Evolutionary conservation across 2,888 invertebrate genomes (phyloP).

Genomic region (Plagodis pulveraria): DNA sequence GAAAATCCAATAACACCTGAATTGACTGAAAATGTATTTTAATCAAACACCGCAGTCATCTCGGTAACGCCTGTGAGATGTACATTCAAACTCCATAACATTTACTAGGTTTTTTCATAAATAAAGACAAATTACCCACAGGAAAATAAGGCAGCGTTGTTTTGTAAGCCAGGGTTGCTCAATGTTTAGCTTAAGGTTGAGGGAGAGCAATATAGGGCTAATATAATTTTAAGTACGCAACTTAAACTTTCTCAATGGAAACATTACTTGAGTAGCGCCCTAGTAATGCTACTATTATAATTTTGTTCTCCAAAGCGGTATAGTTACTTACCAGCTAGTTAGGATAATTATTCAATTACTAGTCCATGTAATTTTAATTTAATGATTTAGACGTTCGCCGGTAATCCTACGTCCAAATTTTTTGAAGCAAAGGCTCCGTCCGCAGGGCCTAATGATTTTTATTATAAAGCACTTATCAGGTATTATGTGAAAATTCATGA

Average conservation of each 20-base stretch:
- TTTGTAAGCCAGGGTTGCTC: conserved; percentile 71
- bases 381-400: conserved; percentile 75
- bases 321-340: conserved; percentile 82
- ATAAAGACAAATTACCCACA: conserved; percentile 23
- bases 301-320: conserved; percentile 81
- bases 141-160: conserved; percentile 27
- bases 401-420: conserved; percentile 42
- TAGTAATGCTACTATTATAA: conserved; percentile 56
- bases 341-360: conserved; percentile 81
- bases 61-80: conserved; percentile 8
- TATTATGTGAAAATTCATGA: no score
- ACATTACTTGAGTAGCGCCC: conserved; percentile 66
- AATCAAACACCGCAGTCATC: background rate
- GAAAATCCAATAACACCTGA: no score
- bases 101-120: conserved; percentile 5
- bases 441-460: background rate
- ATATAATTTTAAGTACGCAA: conserved; percentile 64
- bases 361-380: conserved; percentile 82
- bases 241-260: conserved; percentile 64
- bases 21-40: no score
- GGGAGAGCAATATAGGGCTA: conserved; percentile 76
- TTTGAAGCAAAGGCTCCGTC: background rate
- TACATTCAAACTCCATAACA: conserved; percentile 4
- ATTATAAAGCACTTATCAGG: background rate
- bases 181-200: conserved; percentile 77